phyloP scores from a whole-genome alignment of 92 coral and sea anemone species.

The Metridium senile region DNA sequence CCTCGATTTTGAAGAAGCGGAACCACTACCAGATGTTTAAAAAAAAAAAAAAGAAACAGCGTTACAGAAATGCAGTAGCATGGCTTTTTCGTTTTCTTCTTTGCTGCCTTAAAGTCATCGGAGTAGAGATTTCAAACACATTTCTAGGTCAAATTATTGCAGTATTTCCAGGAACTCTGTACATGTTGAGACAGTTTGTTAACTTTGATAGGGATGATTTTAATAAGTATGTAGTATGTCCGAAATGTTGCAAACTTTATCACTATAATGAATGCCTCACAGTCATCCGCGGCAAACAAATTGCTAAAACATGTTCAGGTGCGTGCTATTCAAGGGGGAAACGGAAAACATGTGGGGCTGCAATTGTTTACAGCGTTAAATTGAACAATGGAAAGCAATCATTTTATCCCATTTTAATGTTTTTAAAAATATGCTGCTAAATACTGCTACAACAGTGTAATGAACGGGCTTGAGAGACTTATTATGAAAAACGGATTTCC shows the following conservation, averaged over 20 bases:
- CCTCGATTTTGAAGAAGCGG: not conserved
- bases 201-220: conserved; percentile 35
- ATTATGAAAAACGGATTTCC: not conserved
- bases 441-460: not conserved
- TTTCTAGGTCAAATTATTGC: not conserved
- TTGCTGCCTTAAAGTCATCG: conserved; percentile 10
- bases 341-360: conserved; percentile 3
- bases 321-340: conserved; percentile 3
- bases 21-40: not conserved
- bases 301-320: conserved; percentile 11
- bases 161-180: conserved; percentile 14
- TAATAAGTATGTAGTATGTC: conserved; percentile 47
- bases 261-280: conserved; percentile 30
- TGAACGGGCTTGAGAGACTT: not conserved
- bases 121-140: not conserved
- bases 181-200: conserved; percentile 19
- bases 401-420: conserved; percentile 15
- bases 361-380: conserved; percentile 5
- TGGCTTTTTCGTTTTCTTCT: conserved; percentile 13
- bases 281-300: not conserved
- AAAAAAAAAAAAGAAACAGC: not conserved
- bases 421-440: too few relatives aligned
- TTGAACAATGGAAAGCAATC: not conserved
- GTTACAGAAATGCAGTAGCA: not conserved
- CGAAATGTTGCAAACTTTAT: conserved; percentile 34